Percentiles rank a stretch among this genome's conserved stretches.
Evolutionary conservation across 2,113 vertebrate species (phyloP).

Genomic region (Larimichthys crocea): DNA sequence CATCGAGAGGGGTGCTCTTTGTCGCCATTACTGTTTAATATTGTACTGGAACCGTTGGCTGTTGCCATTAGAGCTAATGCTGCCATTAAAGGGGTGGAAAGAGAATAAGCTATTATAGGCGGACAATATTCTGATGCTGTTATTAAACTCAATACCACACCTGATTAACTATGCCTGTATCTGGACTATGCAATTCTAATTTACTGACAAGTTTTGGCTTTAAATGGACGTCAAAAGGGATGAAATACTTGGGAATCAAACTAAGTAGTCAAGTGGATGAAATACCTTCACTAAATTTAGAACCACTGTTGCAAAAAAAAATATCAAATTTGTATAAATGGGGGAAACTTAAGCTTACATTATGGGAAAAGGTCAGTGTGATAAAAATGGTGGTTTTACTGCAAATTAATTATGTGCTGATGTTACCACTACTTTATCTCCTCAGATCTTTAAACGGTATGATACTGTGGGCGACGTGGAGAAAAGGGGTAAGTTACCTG

Average conservation of each 20-base stretch:
- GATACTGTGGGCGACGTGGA: not conserved
- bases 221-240: not conserved
- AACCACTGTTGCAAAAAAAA: no score
- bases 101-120: not conserved
- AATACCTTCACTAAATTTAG: no score
- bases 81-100: not conserved
- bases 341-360: no score
- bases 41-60: not conserved
- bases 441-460: no score
- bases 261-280: no score
- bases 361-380: no score
- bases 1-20: not conserved
- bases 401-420: no score
- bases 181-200: no score
- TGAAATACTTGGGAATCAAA: not conserved
- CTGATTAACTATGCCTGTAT: not conserved
- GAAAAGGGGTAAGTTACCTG: no score
- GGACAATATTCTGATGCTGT: not conserved
- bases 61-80: not conserved
- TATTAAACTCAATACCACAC: not conserved
- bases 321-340: no score
- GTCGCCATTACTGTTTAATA: not conserved
- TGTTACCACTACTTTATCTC: not conserved
- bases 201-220: no score
- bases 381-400: no score